Evolutionary conservation across 2,888 invertebrate genomes (phyloP), one percentile per base, ranked within the genome.

Genomic region (Tyria jacobaeae): DNA sequence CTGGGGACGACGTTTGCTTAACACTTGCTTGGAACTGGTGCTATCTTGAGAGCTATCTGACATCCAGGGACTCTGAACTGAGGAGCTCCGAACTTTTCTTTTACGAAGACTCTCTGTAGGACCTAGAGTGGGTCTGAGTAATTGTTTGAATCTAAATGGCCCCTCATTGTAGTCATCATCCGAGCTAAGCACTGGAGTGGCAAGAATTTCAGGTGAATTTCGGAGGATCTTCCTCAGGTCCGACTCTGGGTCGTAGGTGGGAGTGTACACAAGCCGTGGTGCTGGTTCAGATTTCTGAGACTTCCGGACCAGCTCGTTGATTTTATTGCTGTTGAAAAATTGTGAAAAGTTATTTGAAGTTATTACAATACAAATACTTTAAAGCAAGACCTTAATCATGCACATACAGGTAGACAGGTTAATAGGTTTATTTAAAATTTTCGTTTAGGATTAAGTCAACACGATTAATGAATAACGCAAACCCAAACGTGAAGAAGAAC

Each of bases 41-140:
- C 94, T 94, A 64, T 94, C 94, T 64, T 92, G 94, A 0, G 94
- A 94, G 66, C 94, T 93, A 50, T 94, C 93, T 0, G 93, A 94
- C 87, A 92, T 86, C 94, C 94, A 94, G 0, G 94, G 91, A 70
- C 92, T 89, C 75, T 91, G 89, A 37, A 89, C 88, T 2, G 91
- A 85, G 0, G 91, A 88, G 57, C 89, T 92, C 3, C 90, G 88
- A 0, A 95, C 95, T 84, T 95, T 96, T 21, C 96, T 89, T 79
- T 96, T 96, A 25, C 96, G 91, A 56, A 96, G 87, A 50, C 96
- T 96, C 71, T 96, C 96, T 0, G 96, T 96, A 0, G 96, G 96
- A 2, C 96, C 95, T 61, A 95, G 89, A 0, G 96, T 96, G 0
- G 96, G 96, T 68, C 96, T 88, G 3, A 96, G 83, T 15, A 96